Evolutionary conservation across 2,113 vertebrate species (phyloP).

Genomic region (Stigmatopora nigra): DNA sequence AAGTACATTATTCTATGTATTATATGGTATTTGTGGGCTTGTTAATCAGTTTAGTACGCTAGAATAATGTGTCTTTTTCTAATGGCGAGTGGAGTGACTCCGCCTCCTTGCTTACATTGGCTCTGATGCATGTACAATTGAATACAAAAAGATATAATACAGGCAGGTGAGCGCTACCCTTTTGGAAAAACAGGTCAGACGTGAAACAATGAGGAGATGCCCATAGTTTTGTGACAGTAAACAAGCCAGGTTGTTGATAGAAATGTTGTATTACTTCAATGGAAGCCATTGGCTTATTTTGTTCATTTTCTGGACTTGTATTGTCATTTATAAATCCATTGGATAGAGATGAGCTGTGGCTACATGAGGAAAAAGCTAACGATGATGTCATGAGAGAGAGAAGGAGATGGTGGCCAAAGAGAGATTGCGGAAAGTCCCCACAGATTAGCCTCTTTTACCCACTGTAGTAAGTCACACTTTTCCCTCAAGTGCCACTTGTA

Average conservation of each 20-base stretch:
- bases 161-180: background rate
- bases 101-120: slow-evolving; percentile 1
- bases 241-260: background rate
- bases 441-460: background rate
- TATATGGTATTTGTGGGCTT: too few species aligned
- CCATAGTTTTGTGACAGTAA: background rate
- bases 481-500: too few species aligned
- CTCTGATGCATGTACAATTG: background rate
- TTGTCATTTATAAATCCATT: background rate
- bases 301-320: background rate
- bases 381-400: slow-evolving; percentile 43
- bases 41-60: slow-evolving; percentile 6
- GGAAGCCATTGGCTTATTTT: slow-evolving; percentile 10
- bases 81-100: background rate
- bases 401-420: slow-evolving; percentile 17
- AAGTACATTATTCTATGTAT: too few species aligned
- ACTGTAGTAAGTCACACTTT: background rate
- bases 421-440: slow-evolving; percentile 24
- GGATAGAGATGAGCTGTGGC: slow-evolving; percentile 4
- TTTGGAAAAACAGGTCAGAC: background rate
- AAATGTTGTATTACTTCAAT: background rate
- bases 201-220: background rate
- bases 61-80: background rate
- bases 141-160: background rate
- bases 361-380: slow-evolving; percentile 28